Evolutionary conservation across 2,113 vertebrate species (phyloP), one percentile per base, ranked within the genome.

Genomic region (Albula glossodonta): DNA sequence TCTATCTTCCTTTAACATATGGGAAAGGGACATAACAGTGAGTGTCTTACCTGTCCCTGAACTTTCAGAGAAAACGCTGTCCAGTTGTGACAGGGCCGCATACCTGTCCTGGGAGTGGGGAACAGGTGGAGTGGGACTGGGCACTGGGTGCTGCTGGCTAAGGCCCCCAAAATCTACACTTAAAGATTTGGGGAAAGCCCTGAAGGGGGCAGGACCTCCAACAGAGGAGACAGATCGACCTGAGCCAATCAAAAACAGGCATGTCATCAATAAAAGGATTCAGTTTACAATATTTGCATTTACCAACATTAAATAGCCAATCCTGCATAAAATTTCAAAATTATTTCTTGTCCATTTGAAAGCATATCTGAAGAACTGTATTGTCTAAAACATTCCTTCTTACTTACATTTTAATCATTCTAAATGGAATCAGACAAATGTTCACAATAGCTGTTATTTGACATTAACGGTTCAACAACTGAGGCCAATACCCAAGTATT

Each of bases 131-230:
- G 91, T 86, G 0, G 91, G 85, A 90, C 87, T 90, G 66, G 77
- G 79, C 53, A 74, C 91, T 90, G 83, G 87, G 11, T 86, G 88
- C 17, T 94, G 93, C 17, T 94, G 93, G 84, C 57, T 90, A 84
- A 96, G 89, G 50, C 94, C 94, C 17, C 96, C 95, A 2, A 96
- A 96, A 90, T 96, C 96, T 84, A 96, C 92, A 83, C 96, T 96
- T 85, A 96, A 88, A 25, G 96, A 96, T 89, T 96, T 96, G 80
- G 95, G 95, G 85, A 96, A 95, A 87, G 93, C 92, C 86, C 95
- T 94, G 88, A 96, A 96, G 78, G 96, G 94, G 31, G 93, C 96
- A 1, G 94, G 89, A 83, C 89, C 86, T 80, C 95, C 94, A 5
- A 94, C 93, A 83, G 92, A 89, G 0, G 95, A 94, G 13, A 93